Conservation (phyloP, 2,797 vertebrate genomes). For the Schizopygopsis malacanthus region DNA sequence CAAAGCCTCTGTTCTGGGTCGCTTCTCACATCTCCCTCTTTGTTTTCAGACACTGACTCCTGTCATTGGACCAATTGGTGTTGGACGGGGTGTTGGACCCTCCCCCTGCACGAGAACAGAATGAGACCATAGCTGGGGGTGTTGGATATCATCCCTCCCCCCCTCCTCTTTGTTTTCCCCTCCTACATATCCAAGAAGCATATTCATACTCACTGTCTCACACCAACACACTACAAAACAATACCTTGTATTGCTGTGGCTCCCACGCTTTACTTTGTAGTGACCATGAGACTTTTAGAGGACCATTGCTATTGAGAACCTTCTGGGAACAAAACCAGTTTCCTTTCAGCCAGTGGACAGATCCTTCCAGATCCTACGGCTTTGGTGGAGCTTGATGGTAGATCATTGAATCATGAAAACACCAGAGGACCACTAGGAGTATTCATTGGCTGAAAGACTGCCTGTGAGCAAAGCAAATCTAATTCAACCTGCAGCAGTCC, state of each 20-base stretch:
- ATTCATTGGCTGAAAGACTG: constrained; percentile 31
- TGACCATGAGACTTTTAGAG: background rate
- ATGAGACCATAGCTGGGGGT: constrained; percentile 63
- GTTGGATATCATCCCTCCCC: constrained; percentile 52
- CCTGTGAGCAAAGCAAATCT: constrained; percentile 5
- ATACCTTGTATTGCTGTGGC: background rate
- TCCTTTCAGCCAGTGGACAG: constrained; percentile 13
- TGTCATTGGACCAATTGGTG: constrained; percentile 51
- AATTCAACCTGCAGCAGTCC: background rate
- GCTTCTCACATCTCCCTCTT: constrained; percentile 39
- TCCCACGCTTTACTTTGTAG: background rate
- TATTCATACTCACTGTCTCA: background rate
- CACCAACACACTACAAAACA: constrained; percentile 16
- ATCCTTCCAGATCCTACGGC: background rate
- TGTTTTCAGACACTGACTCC: constrained; percentile 66
- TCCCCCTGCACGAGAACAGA: constrained; percentile 48
- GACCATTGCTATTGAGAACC: background rate
- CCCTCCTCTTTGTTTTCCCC: constrained; percentile 31
- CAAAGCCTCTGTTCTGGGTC: background rate
- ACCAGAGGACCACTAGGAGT: constrained; percentile 29
- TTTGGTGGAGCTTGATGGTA: constrained; percentile 11
- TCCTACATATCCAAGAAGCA: constrained; percentile 18
- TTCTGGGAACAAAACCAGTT: constrained; percentile 7
- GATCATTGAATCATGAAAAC: constrained; percentile 46
- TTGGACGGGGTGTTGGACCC: constrained; percentile 43